Percentiles rank a stretch among this genome's conserved stretches.
phyloP scores from a whole-genome alignment of 2,797 vertebrate genomes.

The Neosalanx taihuensis region DNA sequence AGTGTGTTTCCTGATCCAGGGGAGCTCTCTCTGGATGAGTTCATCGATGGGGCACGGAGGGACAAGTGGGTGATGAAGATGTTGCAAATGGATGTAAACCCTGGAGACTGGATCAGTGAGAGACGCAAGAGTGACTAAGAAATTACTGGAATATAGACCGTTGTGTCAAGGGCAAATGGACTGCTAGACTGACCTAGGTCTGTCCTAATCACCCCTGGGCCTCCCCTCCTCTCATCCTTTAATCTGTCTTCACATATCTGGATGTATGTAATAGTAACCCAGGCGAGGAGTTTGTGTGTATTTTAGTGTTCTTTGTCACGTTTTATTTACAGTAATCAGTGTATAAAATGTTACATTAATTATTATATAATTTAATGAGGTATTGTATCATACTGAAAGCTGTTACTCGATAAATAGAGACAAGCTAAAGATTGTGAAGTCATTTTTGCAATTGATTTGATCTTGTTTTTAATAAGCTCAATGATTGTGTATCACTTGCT shows the following conservation, averaged over 20 bases:
- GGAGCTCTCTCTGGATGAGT: constrained; percentile 90
- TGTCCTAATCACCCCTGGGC: not conserved
- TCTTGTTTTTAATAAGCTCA: not conserved
- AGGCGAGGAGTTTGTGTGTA: not conserved
- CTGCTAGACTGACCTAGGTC: not conserved
- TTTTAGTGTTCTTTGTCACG: not conserved
- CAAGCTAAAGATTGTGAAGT: not conserved
- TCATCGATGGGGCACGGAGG: constrained; percentile 86
- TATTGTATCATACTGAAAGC: no score
- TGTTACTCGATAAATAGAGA: not conserved
- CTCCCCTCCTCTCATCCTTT: not conserved
- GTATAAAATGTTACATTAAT: not conserved
- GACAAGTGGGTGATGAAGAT: constrained; percentile 99
- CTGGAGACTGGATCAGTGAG: constrained; percentile 83
- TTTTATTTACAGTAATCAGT: not conserved
- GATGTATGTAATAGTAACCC: not conserved
- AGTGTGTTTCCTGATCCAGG: constrained; percentile 61
- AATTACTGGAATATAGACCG: not conserved
- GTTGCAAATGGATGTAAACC: constrained; percentile 92
- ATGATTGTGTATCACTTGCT: not conserved
- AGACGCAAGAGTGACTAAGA: constrained; percentile 66
- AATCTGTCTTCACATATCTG: no score
- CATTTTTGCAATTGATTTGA: not conserved
- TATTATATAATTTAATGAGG: not conserved
- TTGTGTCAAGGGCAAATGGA: no score